phyloP scores from a whole-genome alignment of 1,140 invertebrate genomes.

The Anoplolepis gracilipes region DNA sequence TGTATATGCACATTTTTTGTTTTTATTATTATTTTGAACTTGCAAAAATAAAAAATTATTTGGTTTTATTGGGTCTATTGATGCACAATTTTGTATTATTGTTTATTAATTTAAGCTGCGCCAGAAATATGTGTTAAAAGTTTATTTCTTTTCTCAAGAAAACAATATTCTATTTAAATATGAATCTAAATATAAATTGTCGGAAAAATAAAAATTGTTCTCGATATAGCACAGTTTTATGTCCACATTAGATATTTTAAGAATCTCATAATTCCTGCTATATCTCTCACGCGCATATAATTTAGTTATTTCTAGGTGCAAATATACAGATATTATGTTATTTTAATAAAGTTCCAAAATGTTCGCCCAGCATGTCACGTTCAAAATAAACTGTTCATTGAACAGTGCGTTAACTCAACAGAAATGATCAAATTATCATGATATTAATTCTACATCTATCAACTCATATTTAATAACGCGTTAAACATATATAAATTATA shows the following conservation, averaged over 20 bases:
- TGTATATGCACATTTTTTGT: neutral
- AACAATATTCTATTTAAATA: slow-evolving; percentile 11
- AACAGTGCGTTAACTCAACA: slow-evolving; percentile 37
- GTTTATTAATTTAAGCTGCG: neutral
- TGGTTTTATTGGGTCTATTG: neutral
- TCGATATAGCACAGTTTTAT: neutral
- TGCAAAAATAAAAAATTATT: neutral
- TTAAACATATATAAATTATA: slow-evolving; percentile 52
- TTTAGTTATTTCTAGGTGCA: neutral
- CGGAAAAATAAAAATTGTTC: neutral
- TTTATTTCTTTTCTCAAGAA: neutral
- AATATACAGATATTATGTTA: neutral
- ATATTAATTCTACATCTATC: slow-evolving; percentile 45
- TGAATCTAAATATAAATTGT: neutral
- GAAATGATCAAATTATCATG: slow-evolving; percentile 44
- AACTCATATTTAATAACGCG: slow-evolving; percentile 39
- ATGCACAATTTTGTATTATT: neutral
- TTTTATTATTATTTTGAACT: neutral
- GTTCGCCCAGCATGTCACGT: neutral
- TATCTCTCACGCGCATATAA: too few relatives aligned
- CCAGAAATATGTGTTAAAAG: neutral
- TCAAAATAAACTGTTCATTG: slow-evolving; percentile 28
- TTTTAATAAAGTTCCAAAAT: slow-evolving; percentile 11
- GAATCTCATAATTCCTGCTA: neutral
- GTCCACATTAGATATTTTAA: slow-evolving; percentile 1